Base-by-base conservation (phyloP, 2,888 invertebrate species). In the Halictus ligatus region DNA sequence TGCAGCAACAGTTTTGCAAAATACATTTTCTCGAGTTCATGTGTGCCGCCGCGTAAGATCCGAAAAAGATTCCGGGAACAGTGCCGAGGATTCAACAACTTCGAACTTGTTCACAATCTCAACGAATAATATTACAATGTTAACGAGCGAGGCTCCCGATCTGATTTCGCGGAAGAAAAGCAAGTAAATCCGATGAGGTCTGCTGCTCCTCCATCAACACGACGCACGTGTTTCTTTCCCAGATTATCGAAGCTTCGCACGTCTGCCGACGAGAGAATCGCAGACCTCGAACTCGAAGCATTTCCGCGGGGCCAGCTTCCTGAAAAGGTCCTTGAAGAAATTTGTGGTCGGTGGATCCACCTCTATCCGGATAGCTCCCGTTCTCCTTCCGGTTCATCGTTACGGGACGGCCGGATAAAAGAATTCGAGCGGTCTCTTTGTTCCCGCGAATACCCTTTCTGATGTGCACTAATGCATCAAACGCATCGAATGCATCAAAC, bases 141-240 rank as follows among this genome's bases (percentile, higher is more conserved):
- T 43, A 43, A 43, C 8, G 43, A 43, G 43, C 21, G 8, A 46
- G 46, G 46, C 8, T 46, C 18, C 1, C 7, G 4, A 13, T 60
- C 6, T 25, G 6, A 5, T 25, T 25, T 60, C 60, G 5, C 4
- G 5, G 25, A 60, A 13, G 21, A 21, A 67, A 58, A 46, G 12
- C 40, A 21, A 29, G 54, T 48, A 43, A 69, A 67, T 35, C 18
- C 8, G 15, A 6, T 10, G 40, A n/a, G 64, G 64, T 21, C n/a
- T 46, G 29, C 43, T 72, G 29, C 15, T 67, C 72, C 15, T 67
- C 72, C 78, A 50, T 73, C 76, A 76, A 72, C 43, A 46, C 48
- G 64, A 12, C 15, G 72, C 54, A 46, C 50, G 21, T 18, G 77
- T 73, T 73, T 71, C 43, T 50, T 78, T 69, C 54, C 46, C 75